A percentile compares a stretch with the other conserved stretches of the same genome.
Evolutionary conservation across 2,888 invertebrate species (phyloP).

Genomic region (Synergus umbraculus): DNA sequence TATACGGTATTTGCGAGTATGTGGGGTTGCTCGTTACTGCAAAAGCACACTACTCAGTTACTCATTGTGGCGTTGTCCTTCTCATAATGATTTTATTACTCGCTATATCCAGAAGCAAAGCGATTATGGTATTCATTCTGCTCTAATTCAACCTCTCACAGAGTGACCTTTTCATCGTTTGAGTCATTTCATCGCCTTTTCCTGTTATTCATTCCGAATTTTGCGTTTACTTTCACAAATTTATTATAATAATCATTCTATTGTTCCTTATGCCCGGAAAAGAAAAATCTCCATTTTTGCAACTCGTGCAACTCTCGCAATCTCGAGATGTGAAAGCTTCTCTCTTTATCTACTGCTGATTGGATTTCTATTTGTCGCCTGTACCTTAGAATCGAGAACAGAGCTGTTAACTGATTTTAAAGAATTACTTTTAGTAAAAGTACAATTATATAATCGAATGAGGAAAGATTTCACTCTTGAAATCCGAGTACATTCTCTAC

Average conservation of each 20-base stretch:
- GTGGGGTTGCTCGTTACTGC: conserved; percentile 16
- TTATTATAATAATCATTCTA: background rate
- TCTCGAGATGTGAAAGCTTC: too few relatives aligned
- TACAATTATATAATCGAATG: background rate
- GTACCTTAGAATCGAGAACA: too few relatives aligned
- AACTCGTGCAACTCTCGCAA: too few relatives aligned
- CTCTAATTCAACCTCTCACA: conserved; percentile 35
- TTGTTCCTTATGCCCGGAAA: background rate
- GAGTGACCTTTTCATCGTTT: conserved; percentile 33
- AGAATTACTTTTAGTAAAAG: background rate
- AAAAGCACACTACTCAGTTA: background rate
- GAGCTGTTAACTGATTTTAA: too few relatives aligned
- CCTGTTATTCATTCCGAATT: conserved; percentile 13
- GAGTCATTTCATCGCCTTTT: conserved; percentile 26
- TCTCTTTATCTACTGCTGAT: too few relatives aligned
- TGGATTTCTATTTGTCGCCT: too few relatives aligned
- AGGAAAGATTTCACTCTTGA: background rate
- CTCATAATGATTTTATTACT: conserved; percentile 38
- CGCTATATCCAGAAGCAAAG: conserved; percentile 28
- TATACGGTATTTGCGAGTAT: conserved; percentile 28
- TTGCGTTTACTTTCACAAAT: background rate
- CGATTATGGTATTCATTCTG: conserved; percentile 30
- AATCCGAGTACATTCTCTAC: conserved; percentile 6
- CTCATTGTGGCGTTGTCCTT: conserved; percentile 12
- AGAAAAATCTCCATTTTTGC: background rate